A percentile compares a stretch with the other conserved stretches of the same genome.
phyloP scores from a whole-genome alignment of 2,888 invertebrate genomes.

The Heliconius erato region DNA sequence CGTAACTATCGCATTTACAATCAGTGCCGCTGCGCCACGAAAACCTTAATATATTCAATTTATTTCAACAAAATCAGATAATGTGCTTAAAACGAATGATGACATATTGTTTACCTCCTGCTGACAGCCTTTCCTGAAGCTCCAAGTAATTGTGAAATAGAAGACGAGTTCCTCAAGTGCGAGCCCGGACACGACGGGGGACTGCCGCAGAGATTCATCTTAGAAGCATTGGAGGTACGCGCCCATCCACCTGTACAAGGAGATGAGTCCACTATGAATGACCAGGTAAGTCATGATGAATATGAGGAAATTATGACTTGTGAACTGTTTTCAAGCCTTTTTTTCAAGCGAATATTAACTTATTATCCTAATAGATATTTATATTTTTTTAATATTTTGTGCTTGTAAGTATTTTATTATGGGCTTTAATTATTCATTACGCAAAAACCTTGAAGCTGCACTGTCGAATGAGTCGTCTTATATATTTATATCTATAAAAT shows the following conservation, averaged over 20 bases:
- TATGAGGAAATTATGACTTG: neutral
- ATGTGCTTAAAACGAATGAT: neutral
- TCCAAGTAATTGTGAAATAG: slow-evolving; percentile 90
- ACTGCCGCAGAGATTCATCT: slow-evolving; percentile 91
- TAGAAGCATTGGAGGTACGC: slow-evolving; percentile 91
- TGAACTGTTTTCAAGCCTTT: neutral
- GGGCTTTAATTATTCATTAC: too few relatives aligned
- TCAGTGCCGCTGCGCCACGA: too few relatives aligned
- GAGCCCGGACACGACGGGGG: slow-evolving; percentile 93
- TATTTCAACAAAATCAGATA: neutral
- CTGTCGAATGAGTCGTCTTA: too few relatives aligned
- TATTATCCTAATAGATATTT: too few relatives aligned
- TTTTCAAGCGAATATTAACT: neutral
- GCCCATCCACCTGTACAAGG: slow-evolving; percentile 82
- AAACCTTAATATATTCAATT: too few relatives aligned
- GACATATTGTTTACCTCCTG: neutral
- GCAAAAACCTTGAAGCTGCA: too few relatives aligned
- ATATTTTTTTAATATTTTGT: too few relatives aligned
- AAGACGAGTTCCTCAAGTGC: slow-evolving; percentile 90
- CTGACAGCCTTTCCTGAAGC: slow-evolving; percentile 90
- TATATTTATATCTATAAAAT: too few relatives aligned
- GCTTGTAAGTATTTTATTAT: too few relatives aligned
- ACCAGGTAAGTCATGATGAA: slow-evolving; percentile 83
- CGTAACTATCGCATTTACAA: too few relatives aligned
- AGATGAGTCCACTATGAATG: slow-evolving; percentile 88